Conservation (phyloP, 1,140 invertebrate species). For the Heliconius eleuchia region DNA sequence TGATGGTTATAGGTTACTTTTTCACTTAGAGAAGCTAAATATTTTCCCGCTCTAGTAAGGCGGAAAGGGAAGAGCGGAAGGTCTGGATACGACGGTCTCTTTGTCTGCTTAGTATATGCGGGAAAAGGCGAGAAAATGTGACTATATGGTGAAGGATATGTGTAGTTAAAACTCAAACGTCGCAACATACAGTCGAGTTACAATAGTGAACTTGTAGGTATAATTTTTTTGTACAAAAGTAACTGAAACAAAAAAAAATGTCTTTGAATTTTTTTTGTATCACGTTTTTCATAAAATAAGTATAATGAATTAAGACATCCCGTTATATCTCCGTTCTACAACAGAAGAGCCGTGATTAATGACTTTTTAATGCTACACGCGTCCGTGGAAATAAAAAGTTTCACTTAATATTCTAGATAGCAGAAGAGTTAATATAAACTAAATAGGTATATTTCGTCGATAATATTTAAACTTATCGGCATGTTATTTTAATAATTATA, state of each 20-base stretch:
- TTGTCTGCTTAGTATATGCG: too few species aligned
- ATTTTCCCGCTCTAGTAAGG: too few species aligned
- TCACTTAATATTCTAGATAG: neutral
- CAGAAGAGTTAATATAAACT: neutral
- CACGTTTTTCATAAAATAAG: neutral
- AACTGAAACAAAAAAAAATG: neutral
- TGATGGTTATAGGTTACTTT: too few species aligned
- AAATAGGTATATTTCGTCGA: neutral
- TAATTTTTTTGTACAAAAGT: neutral
- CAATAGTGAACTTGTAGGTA: too few species aligned
- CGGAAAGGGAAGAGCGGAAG: too few species aligned
- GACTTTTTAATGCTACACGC: neutral
- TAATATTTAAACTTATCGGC: neutral
- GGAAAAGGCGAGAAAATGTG: too few species aligned
- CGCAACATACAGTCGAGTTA: too few species aligned
- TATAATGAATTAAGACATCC: constrained; percentile 5
- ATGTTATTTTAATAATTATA: neutral
- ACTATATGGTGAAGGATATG: too few species aligned
- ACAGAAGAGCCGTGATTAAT: neutral
- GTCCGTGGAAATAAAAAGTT: constrained; percentile 5
- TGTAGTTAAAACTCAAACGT: too few species aligned
- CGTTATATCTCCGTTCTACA: neutral
- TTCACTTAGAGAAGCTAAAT: too few species aligned
- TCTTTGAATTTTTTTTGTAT: neutral
- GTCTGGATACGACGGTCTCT: too few species aligned